Conservation (phyloP, 2,888 invertebrate species). For the Protonemura montana region DNA sequence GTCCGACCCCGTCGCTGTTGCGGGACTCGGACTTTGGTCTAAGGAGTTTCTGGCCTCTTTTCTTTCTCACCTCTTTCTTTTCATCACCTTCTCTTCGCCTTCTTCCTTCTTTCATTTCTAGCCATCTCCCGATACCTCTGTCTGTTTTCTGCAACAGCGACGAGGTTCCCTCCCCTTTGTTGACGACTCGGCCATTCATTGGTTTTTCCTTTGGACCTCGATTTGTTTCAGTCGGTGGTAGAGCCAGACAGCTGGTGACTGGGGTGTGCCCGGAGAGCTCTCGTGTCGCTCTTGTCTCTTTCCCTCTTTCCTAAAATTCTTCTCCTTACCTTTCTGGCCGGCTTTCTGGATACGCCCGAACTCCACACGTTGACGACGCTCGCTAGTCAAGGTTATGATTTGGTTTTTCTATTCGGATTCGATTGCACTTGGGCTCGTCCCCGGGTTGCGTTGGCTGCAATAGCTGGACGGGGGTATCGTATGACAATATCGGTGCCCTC, state of each 20-base stretch:
- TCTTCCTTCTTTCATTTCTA: too few relatives aligned
- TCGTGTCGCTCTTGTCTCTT: not conserved
- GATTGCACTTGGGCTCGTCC: not conserved
- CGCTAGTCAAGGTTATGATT: not conserved
- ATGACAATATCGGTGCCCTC: not conserved
- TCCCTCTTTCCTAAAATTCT: not conserved
- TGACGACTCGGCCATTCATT: too few relatives aligned
- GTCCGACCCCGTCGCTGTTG: too few relatives aligned
- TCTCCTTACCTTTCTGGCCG: not conserved
- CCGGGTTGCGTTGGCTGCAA: slow-evolving; percentile 4
- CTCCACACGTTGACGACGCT: not conserved
- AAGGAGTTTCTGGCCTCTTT: too few relatives aligned
- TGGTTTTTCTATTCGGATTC: not conserved
- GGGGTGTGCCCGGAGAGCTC: not conserved
- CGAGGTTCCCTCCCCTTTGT: too few relatives aligned
- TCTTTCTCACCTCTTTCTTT: too few relatives aligned
- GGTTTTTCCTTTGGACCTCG: not conserved
- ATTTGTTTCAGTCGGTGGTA: not conserved
- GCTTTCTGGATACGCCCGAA: not conserved
- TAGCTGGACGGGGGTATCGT: not conserved
- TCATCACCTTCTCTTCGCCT: too few relatives aligned
- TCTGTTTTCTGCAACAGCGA: too few relatives aligned
- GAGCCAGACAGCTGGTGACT: slow-evolving; percentile 12
- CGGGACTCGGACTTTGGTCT: too few relatives aligned
- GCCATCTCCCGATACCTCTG: too few relatives aligned